Conservation (phyloP, 2,888 invertebrate species). For the Hyles lineata region DNA sequence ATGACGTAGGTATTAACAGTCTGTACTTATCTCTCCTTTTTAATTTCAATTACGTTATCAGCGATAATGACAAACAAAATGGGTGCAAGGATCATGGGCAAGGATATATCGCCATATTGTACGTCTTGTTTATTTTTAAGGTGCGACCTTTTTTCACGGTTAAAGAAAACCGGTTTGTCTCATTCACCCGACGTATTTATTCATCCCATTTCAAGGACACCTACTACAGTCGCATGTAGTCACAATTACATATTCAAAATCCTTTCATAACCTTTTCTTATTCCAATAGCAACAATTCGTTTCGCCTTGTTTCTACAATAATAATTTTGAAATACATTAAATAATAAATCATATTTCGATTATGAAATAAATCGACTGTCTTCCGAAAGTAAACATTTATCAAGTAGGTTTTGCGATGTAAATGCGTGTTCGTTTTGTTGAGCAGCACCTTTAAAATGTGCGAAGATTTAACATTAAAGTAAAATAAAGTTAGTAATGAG, state of each 20-base stretch:
- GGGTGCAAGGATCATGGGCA: too few relatives aligned
- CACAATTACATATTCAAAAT: background rate
- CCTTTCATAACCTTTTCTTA: background rate
- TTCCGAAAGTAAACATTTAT: background rate
- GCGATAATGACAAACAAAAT: too few relatives aligned
- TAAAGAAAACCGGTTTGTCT: background rate
- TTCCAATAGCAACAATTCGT: slow-evolving; percentile 6
- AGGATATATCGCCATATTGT: too few relatives aligned
- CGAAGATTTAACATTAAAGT: background rate
- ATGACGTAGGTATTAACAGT: too few relatives aligned
- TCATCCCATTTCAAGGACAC: background rate
- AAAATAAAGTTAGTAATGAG: slow-evolving; percentile 13
- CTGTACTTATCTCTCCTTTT: too few relatives aligned
- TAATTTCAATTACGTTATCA: too few relatives aligned
- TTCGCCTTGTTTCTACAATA: slow-evolving; percentile 13
- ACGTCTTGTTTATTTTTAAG: too few relatives aligned
- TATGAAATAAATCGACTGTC: background rate
- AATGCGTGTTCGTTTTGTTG: background rate
- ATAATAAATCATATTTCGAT: background rate
- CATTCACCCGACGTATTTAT: background rate
- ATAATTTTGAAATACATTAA: slow-evolving; percentile 13
- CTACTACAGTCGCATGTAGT: background rate
- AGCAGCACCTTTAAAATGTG: background rate
- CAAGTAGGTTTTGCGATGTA: background rate
- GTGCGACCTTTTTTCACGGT: background rate